A percentile compares a stretch with the other conserved stretches of the same genome.
phyloP scores from a whole-genome alignment of 2,113 vertebrate genomes.

The Syngnathus scovelli region DNA sequence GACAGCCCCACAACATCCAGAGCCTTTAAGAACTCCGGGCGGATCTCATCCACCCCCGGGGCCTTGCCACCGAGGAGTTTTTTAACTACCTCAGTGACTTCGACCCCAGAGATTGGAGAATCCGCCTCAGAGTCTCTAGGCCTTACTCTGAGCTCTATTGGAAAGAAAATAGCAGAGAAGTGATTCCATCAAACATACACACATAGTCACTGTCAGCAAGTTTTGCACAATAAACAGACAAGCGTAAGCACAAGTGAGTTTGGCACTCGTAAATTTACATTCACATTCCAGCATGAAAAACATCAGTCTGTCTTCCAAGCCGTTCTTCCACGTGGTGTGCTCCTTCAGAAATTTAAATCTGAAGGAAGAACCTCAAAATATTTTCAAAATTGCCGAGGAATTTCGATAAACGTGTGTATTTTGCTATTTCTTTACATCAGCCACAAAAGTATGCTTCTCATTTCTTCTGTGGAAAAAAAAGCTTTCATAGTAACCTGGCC shows the following conservation, averaged over 20 bases:
- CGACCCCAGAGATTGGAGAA: too few species aligned
- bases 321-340: too few species aligned
- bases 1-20: too few species aligned
- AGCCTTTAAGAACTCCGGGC: too few species aligned
- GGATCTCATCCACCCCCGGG: too few species aligned
- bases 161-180: conserved; percentile 13
- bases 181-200: conserved; percentile 5
- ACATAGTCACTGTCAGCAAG: conserved; percentile 12
- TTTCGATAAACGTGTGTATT: not conserved
- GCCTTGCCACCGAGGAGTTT: too few species aligned
- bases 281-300: conserved; percentile 22
- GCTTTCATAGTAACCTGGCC: conserved; percentile 27
- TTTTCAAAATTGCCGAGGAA: conserved; percentile 32
- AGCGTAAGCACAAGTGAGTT: conserved; percentile 29
- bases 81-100: too few species aligned
- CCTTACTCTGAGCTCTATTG: conserved; percentile 1
- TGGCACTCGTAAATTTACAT: conserved; percentile 21
- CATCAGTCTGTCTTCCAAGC: too few species aligned
- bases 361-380: conserved; percentile 35
- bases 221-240: conserved; percentile 27
- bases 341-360: conserved; percentile 17
- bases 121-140: too few species aligned
- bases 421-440: conserved; percentile 19
- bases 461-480: conserved; percentile 32
- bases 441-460: conserved; percentile 39